Evolutionary conservation across 2,113 vertebrate genomes (phyloP).

Genomic region (Ramphastos sulfuratus): DNA sequence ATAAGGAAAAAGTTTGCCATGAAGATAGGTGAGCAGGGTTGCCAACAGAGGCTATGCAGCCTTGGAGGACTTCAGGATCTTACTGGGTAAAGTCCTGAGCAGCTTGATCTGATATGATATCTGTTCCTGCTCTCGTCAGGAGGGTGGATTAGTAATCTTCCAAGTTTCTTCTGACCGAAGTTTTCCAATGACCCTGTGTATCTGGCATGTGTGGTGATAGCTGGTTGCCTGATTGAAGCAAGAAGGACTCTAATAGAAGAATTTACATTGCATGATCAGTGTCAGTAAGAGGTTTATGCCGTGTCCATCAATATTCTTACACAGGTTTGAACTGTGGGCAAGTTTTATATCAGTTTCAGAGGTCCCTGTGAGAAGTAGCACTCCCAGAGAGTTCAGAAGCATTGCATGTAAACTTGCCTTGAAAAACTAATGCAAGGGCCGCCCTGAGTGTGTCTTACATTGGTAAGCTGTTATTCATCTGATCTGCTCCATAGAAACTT

Average conservation of each 20-base stretch:
- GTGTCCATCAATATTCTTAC: neutral
- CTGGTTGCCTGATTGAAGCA: neutral
- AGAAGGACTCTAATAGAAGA: neutral
- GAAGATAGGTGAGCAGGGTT: neutral
- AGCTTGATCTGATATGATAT: neutral
- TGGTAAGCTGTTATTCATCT: neutral
- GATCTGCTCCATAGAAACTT: neutral
- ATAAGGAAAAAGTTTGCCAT: fast-evolving
- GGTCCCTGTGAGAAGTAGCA: neutral
- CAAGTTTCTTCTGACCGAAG: neutral
- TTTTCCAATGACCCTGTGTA: neutral
- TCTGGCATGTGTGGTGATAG: neutral
- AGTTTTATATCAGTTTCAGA: neutral
- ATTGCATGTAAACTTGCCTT: neutral
- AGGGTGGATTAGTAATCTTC: neutral
- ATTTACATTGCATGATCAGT: neutral
- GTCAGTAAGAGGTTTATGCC: neutral
- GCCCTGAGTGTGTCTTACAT: neutral
- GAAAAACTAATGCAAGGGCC: neutral
- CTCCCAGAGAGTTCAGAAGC: neutral
- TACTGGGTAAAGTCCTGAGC: neutral
- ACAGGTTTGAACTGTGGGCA: neutral
- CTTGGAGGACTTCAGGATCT: neutral
- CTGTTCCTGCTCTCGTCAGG: neutral
- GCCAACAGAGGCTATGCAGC: neutral